Conservation (phyloP, 1,140 invertebrate genomes). For the Bilobella aurantiaca region DNA sequence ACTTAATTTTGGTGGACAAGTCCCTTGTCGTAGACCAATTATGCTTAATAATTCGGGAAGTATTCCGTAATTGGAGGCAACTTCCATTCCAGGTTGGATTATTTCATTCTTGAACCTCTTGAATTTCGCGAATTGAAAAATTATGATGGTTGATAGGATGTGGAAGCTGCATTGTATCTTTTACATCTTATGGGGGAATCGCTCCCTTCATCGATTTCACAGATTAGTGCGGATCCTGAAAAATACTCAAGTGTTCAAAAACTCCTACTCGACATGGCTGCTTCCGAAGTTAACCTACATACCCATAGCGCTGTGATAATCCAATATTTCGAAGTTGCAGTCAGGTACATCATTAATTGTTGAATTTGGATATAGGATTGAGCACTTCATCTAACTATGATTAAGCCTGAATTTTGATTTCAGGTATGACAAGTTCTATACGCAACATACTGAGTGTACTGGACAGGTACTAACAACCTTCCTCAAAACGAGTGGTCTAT, state of each 20-base stretch:
- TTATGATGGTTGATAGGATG: slow-evolving; percentile 38
- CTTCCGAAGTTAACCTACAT: slow-evolving; percentile 43
- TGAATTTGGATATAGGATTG: too few relatives aligned
- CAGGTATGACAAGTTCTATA: slow-evolving; percentile 50
- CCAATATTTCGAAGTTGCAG: slow-evolving; percentile 48
- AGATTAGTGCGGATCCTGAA: slow-evolving; percentile 40
- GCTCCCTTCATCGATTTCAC: slow-evolving; percentile 40
- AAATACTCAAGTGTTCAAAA: slow-evolving; percentile 38
- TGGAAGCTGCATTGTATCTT: slow-evolving; percentile 47
- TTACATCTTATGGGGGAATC: slow-evolving; percentile 49
- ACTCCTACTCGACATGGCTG: slow-evolving; percentile 45
- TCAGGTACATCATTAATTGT: slow-evolving; percentile 27
- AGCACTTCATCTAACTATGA: background rate
- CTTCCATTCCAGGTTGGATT: slow-evolving; percentile 37
- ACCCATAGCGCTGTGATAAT: slow-evolving; percentile 44
- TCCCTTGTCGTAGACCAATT: slow-evolving; percentile 44
- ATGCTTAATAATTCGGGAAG: slow-evolving; percentile 42
- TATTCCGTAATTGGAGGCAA: slow-evolving; percentile 43
- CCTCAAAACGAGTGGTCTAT: slow-evolving; percentile 46
- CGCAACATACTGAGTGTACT: slow-evolving; percentile 44
- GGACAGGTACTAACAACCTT: slow-evolving; percentile 45
- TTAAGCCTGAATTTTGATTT: background rate
- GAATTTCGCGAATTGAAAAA: background rate
- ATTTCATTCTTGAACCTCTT: background rate
- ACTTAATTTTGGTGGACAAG: slow-evolving; percentile 44